phyloP scores from a whole-genome alignment of 2,888 invertebrate species.

The Dioctria linearis region DNA sequence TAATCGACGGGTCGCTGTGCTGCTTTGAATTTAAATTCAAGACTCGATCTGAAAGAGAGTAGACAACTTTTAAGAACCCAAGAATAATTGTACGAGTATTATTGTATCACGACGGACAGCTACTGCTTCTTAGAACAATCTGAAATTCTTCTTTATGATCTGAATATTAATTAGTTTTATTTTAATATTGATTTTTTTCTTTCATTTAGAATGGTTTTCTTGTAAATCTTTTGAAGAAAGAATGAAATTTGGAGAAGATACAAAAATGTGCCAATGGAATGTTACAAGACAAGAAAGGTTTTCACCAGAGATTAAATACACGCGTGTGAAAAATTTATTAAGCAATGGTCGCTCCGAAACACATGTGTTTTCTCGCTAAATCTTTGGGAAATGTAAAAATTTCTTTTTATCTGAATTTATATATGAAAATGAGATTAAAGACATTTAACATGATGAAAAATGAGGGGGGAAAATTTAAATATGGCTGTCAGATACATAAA shows the following conservation, averaged over 20 bases:
- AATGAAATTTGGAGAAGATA: slow-evolving; percentile 10
- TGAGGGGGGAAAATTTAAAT: too few species aligned
- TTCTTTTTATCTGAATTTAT: too few species aligned
- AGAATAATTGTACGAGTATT: slow-evolving; percentile 8
- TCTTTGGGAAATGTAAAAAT: too few species aligned
- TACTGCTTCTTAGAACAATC: slow-evolving; percentile 19
- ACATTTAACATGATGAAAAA: too few species aligned
- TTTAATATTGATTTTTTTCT: background rate
- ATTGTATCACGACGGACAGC: background rate
- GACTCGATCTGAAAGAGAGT: background rate
- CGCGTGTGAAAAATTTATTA: background rate
- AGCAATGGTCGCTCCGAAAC: background rate
- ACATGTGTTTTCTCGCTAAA: too few species aligned
- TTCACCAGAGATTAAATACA: background rate
- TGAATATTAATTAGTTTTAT: slow-evolving; percentile 33
- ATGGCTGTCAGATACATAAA: too few species aligned
- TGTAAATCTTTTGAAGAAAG: background rate
- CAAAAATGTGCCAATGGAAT: slow-evolving; percentile 23
- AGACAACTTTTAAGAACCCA: slow-evolving; percentile 9
- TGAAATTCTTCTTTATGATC: slow-evolving; percentile 30
- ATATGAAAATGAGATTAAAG: too few species aligned
- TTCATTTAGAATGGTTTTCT: background rate
- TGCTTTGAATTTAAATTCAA: slow-evolving; percentile 40
- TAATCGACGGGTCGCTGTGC: background rate
- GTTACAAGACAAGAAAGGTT: background rate